A percentile compares a stretch with the other conserved stretches of the same genome.
Evolutionary conservation across 1,140 invertebrate species (phyloP).

Genomic region (Gryon sp.): DNA sequence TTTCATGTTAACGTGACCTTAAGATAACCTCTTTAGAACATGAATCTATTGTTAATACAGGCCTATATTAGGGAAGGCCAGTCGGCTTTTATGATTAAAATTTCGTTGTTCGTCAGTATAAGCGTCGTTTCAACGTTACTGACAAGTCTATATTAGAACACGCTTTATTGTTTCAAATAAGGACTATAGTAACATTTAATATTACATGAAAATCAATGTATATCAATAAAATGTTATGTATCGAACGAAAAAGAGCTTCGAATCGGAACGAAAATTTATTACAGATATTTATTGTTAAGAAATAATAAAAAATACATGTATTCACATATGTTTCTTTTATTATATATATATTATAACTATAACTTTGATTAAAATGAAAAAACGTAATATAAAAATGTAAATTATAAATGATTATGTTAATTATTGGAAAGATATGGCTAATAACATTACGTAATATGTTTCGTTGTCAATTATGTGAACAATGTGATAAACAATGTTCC

Average conservation of each 20-base stretch:
- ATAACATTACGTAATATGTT: neutral
- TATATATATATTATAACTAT: no score
- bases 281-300: no score
- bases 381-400: no score
- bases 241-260: no score
- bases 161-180: slow-evolving; percentile 16
- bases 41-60: slow-evolving; percentile 40
- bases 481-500: neutral
- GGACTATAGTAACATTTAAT: slow-evolving; percentile 8
- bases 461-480: neutral
- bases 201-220: slow-evolving; percentile 7
- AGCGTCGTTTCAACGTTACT: slow-evolving; percentile 36
- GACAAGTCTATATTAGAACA: slow-evolving; percentile 30
- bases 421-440: neutral
- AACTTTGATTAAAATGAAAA: no score
- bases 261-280: no score
- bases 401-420: no score
- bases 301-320: no score
- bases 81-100: slow-evolving; percentile 37
- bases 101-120: slow-evolving; percentile 38
- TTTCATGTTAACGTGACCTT: slow-evolving; percentile 58
- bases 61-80: slow-evolving; percentile 41
- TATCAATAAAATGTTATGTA: slow-evolving; percentile 17
- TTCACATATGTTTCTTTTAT: no score
- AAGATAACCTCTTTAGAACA: slow-evolving; percentile 54